Conservation (phyloP, 2,888 invertebrate genomes). For the Parnassius smintheus region DNA sequence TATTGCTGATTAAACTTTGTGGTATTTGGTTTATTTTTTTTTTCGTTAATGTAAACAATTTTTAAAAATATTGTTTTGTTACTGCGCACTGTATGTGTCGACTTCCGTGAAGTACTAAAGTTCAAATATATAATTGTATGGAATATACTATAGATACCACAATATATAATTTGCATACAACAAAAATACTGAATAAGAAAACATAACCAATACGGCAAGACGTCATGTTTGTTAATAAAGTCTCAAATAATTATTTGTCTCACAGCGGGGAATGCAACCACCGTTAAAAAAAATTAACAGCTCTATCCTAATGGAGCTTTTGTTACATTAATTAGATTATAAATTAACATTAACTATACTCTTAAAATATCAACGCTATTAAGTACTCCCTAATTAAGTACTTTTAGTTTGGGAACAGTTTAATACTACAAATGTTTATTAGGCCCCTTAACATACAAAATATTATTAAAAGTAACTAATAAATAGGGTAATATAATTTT, state of each 20-base stretch:
- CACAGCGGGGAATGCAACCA: constrained; percentile 15
- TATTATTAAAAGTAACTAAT: neutral
- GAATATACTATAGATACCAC: no score
- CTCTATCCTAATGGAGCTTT: neutral
- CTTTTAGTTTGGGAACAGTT: constrained; percentile 1
- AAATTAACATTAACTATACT: neutral
- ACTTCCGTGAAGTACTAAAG: no score
- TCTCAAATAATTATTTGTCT: neutral
- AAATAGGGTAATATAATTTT: neutral
- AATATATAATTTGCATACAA: no score
- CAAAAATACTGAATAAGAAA: no score
- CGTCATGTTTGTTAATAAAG: no score
- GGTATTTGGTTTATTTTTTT: no score
- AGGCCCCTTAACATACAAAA: constrained; percentile 3
- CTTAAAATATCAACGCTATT: neutral
- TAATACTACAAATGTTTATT: constrained; percentile 3
- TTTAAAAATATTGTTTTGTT: no score
- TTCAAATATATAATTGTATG: no score
- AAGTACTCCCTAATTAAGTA: constrained; percentile 1
- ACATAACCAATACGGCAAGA: no score
- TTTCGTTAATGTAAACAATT: no score
- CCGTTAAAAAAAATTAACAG: neutral
- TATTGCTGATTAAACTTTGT: no score
- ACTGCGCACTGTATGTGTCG: no score
- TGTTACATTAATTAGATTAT: neutral